Evolutionary conservation across 2,888 invertebrate genomes (phyloP).

Genomic region (Troilus luridus): DNA sequence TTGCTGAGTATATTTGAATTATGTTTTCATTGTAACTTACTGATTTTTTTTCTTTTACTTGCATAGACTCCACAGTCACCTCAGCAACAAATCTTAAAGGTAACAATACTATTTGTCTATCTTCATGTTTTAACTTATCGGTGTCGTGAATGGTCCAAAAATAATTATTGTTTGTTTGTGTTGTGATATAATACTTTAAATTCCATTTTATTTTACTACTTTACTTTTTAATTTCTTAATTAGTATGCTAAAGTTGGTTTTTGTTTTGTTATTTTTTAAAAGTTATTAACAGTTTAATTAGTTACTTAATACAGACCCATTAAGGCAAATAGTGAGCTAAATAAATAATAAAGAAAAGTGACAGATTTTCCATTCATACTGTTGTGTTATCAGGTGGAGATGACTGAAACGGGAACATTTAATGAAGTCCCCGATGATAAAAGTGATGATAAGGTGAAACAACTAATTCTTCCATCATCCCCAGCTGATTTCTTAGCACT

Average conservation of each 20-base stretch:
- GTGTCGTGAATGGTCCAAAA: conserved; percentile 31
- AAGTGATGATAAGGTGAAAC: conserved; percentile 62
- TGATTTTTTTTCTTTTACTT: conserved; percentile 62
- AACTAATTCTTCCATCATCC: conserved; percentile 52
- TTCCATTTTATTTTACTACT: conserved; percentile 7
- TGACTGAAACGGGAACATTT: conserved; percentile 70
- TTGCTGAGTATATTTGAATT: conserved; percentile 27
- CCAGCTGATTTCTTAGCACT: conserved; percentile 55
- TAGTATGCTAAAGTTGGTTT: conserved; percentile 21
- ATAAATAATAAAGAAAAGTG: conserved; percentile 21
- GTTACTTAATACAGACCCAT: neutral
- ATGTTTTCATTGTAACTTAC: conserved; percentile 50
- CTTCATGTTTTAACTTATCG: conserved; percentile 38
- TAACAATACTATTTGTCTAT: conserved; percentile 61
- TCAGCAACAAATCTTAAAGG: conserved; percentile 66
- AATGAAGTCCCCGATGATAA: conserved; percentile 69
- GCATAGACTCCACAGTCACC: conserved; percentile 64
- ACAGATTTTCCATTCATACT: conserved; percentile 24
- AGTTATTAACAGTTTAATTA: conserved; percentile 32
- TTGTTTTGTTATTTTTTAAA: conserved; percentile 19
- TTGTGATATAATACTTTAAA: conserved; percentile 22
- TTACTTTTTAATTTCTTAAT: neutral
- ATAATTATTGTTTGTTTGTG: conserved; percentile 49
- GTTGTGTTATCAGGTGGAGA: conserved; percentile 69
- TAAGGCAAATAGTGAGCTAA: conserved; percentile 15